Evolutionary conservation across 1,140 invertebrate species (phyloP).

Genomic region (Tyrophagus putrescentiae): DNA sequence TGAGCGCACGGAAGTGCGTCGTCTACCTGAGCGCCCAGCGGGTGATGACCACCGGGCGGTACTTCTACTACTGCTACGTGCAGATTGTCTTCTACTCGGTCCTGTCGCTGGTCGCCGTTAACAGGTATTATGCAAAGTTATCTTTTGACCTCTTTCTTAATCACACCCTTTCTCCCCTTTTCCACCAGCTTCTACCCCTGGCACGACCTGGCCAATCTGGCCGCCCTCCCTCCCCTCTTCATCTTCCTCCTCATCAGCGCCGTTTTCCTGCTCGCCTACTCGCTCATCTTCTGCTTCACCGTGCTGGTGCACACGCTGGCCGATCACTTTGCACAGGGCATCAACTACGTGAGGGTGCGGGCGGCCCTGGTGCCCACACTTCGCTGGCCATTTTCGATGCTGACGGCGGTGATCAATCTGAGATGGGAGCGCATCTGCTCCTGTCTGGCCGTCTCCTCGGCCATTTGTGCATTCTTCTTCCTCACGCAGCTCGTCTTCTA

Average conservation of each 20-base stretch:
- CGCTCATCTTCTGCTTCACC: neutral
- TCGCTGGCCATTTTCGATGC: neutral
- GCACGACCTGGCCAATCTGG: slow-evolving; percentile 4
- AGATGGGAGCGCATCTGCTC: neutral
- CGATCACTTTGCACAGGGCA: neutral
- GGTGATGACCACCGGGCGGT: neutral
- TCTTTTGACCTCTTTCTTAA: too few relatives aligned
- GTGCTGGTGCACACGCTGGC: neutral
- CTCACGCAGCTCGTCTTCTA: neutral
- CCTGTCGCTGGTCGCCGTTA: neutral
- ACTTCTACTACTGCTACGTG: neutral
- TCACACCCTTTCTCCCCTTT: too few relatives aligned
- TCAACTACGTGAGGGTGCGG: neutral
- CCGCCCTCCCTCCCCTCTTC: neutral
- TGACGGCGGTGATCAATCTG: neutral
- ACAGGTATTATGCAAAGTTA: neutral
- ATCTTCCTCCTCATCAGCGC: neutral
- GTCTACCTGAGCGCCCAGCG: neutral
- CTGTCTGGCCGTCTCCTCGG: neutral
- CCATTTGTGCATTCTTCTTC: neutral
- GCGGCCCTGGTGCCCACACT: neutral
- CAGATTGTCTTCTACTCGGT: neutral
- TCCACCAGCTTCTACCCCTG: neutral
- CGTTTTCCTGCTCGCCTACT: slow-evolving; percentile 4
- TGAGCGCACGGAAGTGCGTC: neutral